Percentiles rank a stretch among this genome's conserved stretches.
phyloP scores from a whole-genome alignment of 2,888 invertebrate genomes.

The Ormyrus labotus region DNA sequence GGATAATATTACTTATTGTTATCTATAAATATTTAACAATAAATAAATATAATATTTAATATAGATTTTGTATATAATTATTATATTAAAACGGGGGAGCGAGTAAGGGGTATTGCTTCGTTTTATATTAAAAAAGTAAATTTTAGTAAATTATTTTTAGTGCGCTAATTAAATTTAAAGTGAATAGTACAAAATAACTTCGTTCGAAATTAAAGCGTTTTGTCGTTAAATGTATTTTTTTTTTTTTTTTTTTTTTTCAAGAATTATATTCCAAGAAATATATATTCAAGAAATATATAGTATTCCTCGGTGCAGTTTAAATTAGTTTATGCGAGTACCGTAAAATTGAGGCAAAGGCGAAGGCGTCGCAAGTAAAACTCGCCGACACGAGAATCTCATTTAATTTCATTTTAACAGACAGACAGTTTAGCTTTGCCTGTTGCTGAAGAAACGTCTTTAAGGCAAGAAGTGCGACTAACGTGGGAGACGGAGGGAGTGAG shows the following conservation, averaged over 20 bases:
- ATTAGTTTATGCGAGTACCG: constrained; percentile 45
- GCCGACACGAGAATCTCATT: constrained; percentile 52
- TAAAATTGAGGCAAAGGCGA: constrained; percentile 44
- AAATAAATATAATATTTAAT: too few species aligned
- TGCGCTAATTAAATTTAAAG: too few species aligned
- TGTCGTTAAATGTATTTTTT: background rate
- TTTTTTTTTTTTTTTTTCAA: constrained; percentile 11
- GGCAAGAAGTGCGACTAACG: constrained; percentile 36
- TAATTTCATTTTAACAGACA: constrained; percentile 55
- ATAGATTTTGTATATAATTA: too few species aligned
- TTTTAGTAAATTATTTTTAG: too few species aligned
- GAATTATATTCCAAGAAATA: too few species aligned
- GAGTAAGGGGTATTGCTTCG: too few species aligned
- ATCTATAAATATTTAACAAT: too few species aligned
- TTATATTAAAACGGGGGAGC: too few species aligned
- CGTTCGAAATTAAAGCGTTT: background rate
- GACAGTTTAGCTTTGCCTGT: constrained; percentile 53
- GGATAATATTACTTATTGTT: too few species aligned
- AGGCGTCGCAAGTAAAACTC: constrained; percentile 46
- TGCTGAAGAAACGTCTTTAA: constrained; percentile 40
- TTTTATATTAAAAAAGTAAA: too few species aligned
- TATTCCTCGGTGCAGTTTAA: constrained; percentile 22
- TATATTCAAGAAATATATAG: constrained; percentile 2
- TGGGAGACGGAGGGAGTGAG: constrained; percentile 4
- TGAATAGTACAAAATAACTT: too few species aligned